Evolutionary conservation across 2,888 invertebrate genomes (phyloP).

Genomic region (Cataglyphis albicans): DNA sequence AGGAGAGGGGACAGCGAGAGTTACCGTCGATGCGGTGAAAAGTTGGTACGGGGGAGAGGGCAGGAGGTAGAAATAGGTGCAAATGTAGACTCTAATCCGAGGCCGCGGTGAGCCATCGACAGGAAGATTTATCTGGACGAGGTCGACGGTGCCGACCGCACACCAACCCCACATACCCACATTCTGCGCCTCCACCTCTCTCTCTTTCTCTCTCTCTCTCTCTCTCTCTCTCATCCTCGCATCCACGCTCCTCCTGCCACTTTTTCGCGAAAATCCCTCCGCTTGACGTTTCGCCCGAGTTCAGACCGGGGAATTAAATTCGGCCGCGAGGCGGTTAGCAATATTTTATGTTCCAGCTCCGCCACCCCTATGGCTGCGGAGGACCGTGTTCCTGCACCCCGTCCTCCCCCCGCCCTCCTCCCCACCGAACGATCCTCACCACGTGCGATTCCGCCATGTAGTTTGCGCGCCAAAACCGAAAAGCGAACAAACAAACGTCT

Average conservation of each 20-base stretch:
- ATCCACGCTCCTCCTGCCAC: slow-evolving; percentile 20
- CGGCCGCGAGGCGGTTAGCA: slow-evolving; percentile 73
- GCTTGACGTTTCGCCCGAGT: slow-evolving; percentile 63
- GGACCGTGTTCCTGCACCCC: not conserved
- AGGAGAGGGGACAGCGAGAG: slow-evolving; percentile 45
- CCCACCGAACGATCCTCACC: not conserved
- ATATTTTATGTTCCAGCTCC: slow-evolving; percentile 73
- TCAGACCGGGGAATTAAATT: slow-evolving; percentile 77
- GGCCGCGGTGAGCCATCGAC: slow-evolving; percentile 84
- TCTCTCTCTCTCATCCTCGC: slow-evolving; percentile 31
- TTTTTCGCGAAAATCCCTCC: slow-evolving; percentile 64
- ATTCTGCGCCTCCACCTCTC: slow-evolving; percentile 9
- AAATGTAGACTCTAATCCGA: slow-evolving; percentile 85
- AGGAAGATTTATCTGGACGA: slow-evolving; percentile 84
- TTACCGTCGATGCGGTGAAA: slow-evolving; percentile 76
- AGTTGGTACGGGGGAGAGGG: slow-evolving; percentile 30
- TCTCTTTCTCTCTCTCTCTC: slow-evolving; percentile 41
- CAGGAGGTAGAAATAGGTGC: slow-evolving; percentile 77
- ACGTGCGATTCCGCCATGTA: slow-evolving; percentile 51
- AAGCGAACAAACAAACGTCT: slow-evolving; percentile 51
- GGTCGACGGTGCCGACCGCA: slow-evolving; percentile 63
- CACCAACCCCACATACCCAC: not conserved
- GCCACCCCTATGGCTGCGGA: slow-evolving; percentile 12
- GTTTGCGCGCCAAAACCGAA: slow-evolving; percentile 63
- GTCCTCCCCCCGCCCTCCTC: too few relatives aligned